A percentile compares a stretch with the other conserved stretches of the same genome.
Evolutionary conservation across 1,140 invertebrate genomes (phyloP).

Genomic region (Himalopsyche phryganea): DNA sequence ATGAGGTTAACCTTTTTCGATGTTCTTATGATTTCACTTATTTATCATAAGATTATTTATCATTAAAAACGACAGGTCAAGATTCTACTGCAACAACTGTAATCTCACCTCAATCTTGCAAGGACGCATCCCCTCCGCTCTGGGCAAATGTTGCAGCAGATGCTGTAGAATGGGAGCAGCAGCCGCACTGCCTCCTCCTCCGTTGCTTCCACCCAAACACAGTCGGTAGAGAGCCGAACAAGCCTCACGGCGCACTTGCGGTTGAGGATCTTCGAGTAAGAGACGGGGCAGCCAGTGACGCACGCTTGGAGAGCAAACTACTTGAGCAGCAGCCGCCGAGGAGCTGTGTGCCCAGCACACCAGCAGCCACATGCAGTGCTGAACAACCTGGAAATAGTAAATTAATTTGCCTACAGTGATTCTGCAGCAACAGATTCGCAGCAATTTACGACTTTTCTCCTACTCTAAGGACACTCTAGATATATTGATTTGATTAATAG

Average conservation of each 20-base stretch:
- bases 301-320: constrained; percentile 44
- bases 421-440: too few species aligned
- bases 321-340: constrained; percentile 41
- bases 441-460: too few species aligned
- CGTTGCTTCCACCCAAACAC: constrained; percentile 70
- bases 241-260: constrained; percentile 79
- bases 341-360: constrained; percentile 51
- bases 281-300: constrained; percentile 45
- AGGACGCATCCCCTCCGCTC: constrained; percentile 82
- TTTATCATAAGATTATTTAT: too few species aligned
- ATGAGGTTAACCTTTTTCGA: too few species aligned
- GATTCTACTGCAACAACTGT: too few species aligned
- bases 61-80: too few species aligned
- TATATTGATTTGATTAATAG: too few species aligned
- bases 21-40: too few species aligned
- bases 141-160: constrained; percentile 72
- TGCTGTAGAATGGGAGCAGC: constrained; percentile 67
- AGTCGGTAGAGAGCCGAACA: constrained; percentile 84
- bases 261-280: constrained; percentile 49
- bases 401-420: neutral
- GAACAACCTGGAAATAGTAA: constrained; percentile 29
- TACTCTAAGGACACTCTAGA: too few species aligned
- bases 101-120: constrained; percentile 52
- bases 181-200: constrained; percentile 45
- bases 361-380: constrained; percentile 44